phyloP scores from a whole-genome alignment of 2,888 invertebrate genomes.

The Agrotis exclamationis region DNA sequence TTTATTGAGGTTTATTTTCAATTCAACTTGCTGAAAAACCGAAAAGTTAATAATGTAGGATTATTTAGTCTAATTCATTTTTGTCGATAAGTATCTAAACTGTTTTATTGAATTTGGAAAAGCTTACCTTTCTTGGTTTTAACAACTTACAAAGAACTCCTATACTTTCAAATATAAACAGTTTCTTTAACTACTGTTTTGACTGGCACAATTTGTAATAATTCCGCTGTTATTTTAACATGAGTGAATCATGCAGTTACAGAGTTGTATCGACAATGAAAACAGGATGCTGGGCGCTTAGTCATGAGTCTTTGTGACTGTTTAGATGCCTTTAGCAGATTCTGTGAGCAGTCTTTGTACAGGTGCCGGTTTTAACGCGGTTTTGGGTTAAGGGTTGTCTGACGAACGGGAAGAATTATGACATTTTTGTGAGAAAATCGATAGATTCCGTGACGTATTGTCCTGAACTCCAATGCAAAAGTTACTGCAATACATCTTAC shows the following conservation, averaged over 20 bases:
- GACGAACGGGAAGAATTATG: neutral
- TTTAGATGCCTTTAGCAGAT: constrained; percentile 51
- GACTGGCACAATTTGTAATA: constrained; percentile 62
- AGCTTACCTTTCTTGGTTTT: neutral
- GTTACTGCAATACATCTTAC: neutral
- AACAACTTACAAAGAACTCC: constrained; percentile 31
- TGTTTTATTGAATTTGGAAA: no score
- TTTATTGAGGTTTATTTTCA: no score
- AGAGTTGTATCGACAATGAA: constrained; percentile 79
- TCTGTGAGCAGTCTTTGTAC: constrained; percentile 33
- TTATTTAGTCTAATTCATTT: neutral
- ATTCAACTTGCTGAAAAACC: neutral
- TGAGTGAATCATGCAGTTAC: constrained; percentile 67
- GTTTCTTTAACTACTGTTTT: constrained; percentile 59
- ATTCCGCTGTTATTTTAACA: constrained; percentile 67
- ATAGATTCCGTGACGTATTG: neutral
- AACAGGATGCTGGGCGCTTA: constrained; percentile 77
- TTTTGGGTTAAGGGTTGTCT: constrained; percentile 7
- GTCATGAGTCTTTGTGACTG: constrained; percentile 72
- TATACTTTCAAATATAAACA: constrained; percentile 30
- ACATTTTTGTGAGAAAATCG: neutral
- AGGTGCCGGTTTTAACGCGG: constrained; percentile 33
- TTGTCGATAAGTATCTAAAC: no score
- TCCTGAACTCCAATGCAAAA: neutral
- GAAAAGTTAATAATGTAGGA: no score